Evolutionary conservation across 2,113 vertebrate genomes (phyloP).

Genomic region (Nipponia nippon): DNA sequence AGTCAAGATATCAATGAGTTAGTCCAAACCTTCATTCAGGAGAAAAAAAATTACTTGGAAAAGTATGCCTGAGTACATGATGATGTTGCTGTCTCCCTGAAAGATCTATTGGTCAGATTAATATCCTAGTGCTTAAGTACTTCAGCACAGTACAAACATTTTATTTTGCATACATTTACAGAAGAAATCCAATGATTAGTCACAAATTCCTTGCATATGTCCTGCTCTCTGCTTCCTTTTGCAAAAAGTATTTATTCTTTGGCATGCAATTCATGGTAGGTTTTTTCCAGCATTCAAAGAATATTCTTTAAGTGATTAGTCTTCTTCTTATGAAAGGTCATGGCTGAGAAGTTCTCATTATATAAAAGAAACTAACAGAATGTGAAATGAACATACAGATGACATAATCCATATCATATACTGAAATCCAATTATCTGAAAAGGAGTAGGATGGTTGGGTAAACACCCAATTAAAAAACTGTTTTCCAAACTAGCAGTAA

Average conservation of each 20-base stretch:
- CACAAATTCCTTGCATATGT: background rate
- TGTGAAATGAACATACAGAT: constrained; percentile 31
- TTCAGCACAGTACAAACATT: background rate
- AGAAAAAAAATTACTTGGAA: background rate
- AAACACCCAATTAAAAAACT: constrained; percentile 15
- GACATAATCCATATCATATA: constrained; percentile 7
- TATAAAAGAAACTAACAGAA: constrained; percentile 27
- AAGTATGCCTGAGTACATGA: background rate
- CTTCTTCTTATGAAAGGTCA: constrained; percentile 34
- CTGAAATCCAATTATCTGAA: background rate
- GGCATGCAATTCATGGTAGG: background rate
- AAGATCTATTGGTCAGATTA: background rate
- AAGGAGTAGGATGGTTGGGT: background rate
- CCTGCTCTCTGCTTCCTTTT: background rate
- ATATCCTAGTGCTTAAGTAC: background rate
- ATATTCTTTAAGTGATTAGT: constrained; percentile 10
- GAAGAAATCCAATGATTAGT: background rate
- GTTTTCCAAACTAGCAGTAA: background rate
- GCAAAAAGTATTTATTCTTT: background rate
- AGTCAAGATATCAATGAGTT: background rate
- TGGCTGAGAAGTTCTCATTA: constrained; percentile 24
- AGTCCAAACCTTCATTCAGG: background rate
- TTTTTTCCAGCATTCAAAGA: background rate
- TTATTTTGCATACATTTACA: background rate
- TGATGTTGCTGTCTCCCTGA: background rate